These are phyloP conservation scores for Mya arenaria DNA, from an alignment of 1,140 invertebrate species.

Conservation along the genomic window DNA sequence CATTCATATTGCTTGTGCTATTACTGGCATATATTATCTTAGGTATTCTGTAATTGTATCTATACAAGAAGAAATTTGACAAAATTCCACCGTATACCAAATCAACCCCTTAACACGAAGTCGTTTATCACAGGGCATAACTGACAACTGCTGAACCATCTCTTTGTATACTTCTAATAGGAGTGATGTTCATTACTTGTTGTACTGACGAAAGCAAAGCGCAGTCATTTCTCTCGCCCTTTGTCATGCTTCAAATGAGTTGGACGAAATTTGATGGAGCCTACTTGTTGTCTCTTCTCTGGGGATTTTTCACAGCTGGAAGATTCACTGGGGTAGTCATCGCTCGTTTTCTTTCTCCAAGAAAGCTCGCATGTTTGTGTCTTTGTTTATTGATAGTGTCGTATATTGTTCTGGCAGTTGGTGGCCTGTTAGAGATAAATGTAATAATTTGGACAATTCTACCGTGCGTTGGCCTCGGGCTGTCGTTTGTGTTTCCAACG, in stretches of 20 bases:
- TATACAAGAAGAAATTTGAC: background rate
- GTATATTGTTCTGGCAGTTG: background rate
- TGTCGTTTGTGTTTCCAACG: background rate
- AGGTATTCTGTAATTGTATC: background rate
- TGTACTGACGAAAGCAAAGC: background rate
- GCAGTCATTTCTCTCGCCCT: background rate
- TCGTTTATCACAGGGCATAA: background rate
- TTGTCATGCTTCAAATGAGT: background rate
- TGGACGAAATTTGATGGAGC: conserved; percentile 1
- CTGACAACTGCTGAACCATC: too few relatives aligned
- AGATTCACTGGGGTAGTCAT: background rate
- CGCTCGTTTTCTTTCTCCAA: background rate
- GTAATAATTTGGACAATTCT: conserved; percentile 2
- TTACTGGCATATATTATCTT: background rate
- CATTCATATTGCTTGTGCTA: background rate
- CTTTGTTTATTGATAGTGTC: background rate
- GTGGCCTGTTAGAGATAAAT: background rate
- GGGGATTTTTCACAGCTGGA: background rate
- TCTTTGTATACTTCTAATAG: background rate
- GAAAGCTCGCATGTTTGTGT: background rate
- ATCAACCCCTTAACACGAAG: background rate
- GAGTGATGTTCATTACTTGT: background rate
- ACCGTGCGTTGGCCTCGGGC: background rate
- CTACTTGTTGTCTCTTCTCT: background rate
- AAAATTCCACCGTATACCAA: background rate